Conservation (phyloP, 1,140 invertebrate genomes). For the Aphidius ervi region DNA sequence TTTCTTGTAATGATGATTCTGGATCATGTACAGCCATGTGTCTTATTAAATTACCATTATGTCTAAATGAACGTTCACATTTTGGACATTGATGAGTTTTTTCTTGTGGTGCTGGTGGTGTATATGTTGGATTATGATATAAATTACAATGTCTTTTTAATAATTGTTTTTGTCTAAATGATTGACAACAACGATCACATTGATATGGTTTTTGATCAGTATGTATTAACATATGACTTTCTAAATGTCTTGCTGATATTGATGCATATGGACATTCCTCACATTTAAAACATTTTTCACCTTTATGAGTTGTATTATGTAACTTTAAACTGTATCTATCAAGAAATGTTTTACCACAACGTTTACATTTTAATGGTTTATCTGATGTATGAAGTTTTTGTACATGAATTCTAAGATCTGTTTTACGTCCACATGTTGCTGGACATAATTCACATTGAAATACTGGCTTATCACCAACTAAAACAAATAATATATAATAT, state of each 20-base stretch:
- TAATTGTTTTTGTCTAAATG: constrained; percentile 85
- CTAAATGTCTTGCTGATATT: constrained; percentile 86
- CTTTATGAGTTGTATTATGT: constrained; percentile 84
- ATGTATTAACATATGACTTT: constrained; percentile 94
- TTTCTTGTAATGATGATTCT: constrained; percentile 73
- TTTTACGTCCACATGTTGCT: constrained; percentile 93
- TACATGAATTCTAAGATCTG: constrained; percentile 92
- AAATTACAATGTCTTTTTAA: constrained; percentile 89
- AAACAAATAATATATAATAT: constrained; percentile 27
- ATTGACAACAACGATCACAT: constrained; percentile 77
- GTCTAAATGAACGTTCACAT: constrained; percentile 73
- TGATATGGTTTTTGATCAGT: constrained; percentile 88
- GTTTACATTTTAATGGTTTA: constrained; percentile 85
- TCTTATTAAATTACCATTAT: constrained; percentile 90
- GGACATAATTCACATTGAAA: constrained; percentile 95
- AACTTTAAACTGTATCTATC: constrained; percentile 76
- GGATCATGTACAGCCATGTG: constrained; percentile 90
- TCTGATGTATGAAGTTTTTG: constrained; percentile 95
- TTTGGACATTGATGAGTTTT: constrained; percentile 88
- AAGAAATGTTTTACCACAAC: constrained; percentile 89
- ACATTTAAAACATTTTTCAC: constrained; percentile 96
- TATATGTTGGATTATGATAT: constrained; percentile 89
- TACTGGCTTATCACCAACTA: constrained; percentile 86
- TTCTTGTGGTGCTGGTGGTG: constrained; percentile 82
- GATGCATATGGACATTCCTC: constrained; percentile 92